Evolutionary conservation across 2,888 invertebrate species (phyloP).

Genomic region (Drosophila robusta): DNA sequence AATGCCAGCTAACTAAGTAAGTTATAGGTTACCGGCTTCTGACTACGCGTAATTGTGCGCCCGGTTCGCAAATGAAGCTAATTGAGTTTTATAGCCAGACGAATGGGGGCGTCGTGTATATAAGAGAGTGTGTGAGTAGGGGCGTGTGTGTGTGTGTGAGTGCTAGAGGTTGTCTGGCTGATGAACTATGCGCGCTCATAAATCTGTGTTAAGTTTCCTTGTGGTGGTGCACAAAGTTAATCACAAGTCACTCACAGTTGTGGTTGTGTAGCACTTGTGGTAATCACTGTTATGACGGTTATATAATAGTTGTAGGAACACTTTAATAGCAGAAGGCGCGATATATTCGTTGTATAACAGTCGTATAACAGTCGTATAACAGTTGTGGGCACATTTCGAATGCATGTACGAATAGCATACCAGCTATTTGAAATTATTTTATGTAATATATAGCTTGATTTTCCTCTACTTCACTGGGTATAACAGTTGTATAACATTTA

Average conservation of each 20-base stretch:
- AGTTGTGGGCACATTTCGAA: no score
- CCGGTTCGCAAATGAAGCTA: slow-evolving; percentile 61
- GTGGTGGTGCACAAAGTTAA: slow-evolving; percentile 14
- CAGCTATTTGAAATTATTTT: background rate
- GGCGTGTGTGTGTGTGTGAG: slow-evolving; percentile 1
- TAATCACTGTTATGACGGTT: slow-evolving; percentile 10
- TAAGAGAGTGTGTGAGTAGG: background rate
- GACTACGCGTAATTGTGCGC: slow-evolving; percentile 18
- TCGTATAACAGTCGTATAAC: slow-evolving; percentile 20
- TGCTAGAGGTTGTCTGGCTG: slow-evolving; percentile 19
- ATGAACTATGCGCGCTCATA: slow-evolving; percentile 40
- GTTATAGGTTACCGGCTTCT: slow-evolving; percentile 21
- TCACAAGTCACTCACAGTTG: slow-evolving; percentile 11
- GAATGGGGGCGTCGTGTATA: slow-evolving; percentile 17
- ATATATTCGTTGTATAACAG: background rate
- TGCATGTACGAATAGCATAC: no score
- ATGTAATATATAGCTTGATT: background rate
- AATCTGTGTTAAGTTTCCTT: slow-evolving; percentile 46
- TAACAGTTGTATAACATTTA: slow-evolving; percentile 5
- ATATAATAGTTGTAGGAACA: slow-evolving; percentile 9
- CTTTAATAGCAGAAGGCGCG: no score
- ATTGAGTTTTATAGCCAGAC: slow-evolving; percentile 62
- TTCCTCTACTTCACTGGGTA: background rate
- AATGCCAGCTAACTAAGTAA: slow-evolving; percentile 27
- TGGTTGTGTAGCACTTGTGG: slow-evolving; percentile 21